phyloP scores from a whole-genome alignment of 1,140 invertebrate species.

The Ostrea edulis region DNA sequence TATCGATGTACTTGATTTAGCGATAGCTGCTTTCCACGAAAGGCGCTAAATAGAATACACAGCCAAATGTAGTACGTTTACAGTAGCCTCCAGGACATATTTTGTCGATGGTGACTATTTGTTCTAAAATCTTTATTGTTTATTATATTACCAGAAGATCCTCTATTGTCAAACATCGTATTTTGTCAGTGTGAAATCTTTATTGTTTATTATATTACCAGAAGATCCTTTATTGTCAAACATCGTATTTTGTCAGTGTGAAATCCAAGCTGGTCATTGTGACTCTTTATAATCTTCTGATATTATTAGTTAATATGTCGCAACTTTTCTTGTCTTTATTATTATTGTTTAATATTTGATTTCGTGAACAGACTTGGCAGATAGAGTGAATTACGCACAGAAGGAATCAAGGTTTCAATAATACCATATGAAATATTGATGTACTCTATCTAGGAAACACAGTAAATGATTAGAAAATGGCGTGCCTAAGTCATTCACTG shows the following conservation, averaged over 20 bases:
- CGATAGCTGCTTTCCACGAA: no score
- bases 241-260: neutral
- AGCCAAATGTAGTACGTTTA: no score
- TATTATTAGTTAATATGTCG: neutral
- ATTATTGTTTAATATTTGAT: conserved; percentile 18
- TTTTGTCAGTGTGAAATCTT: neutral
- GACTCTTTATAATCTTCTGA: neutral
- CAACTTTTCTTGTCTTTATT: neutral
- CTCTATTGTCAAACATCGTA: no score
- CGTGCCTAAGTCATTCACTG: conserved; percentile 13
- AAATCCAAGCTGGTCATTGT: neutral
- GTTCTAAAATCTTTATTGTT: neutral
- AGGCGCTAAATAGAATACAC: no score
- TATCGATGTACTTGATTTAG: no score
- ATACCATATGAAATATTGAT: conserved; percentile 36
- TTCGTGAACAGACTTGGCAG: conserved; percentile 20
- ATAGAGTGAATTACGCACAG: conserved; percentile 8
- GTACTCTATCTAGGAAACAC: conserved; percentile 19
- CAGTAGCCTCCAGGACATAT: neutral
- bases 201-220: neutral
- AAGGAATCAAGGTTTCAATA: conserved; percentile 32
- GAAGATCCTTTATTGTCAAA: neutral
- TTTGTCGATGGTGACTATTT: conserved; percentile 8
- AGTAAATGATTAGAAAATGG: conserved; percentile 35
- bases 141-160: neutral